These are phyloP conservation scores for Formica aserva DNA, from an alignment of 2,888 invertebrate genomes.

Conservation along the genomic window DNA sequence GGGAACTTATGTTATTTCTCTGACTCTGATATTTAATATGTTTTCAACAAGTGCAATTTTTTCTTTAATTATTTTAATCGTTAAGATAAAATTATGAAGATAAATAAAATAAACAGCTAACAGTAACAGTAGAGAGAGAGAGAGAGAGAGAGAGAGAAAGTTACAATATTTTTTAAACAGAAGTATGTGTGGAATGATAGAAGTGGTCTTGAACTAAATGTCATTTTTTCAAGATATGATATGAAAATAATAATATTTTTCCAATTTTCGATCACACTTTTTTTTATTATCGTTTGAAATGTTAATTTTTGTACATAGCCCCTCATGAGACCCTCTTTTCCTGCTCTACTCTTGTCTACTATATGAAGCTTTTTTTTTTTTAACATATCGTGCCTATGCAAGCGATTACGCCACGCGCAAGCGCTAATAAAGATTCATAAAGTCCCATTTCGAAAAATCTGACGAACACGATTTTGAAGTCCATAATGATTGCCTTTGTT, in stretches of 20 bases:
- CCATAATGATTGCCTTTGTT: not conserved
- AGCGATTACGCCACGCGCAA: conserved; percentile 35
- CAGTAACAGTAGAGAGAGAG: not conserved
- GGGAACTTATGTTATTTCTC: not conserved
- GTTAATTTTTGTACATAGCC: not conserved
- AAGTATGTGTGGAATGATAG: not conserved
- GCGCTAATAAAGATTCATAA: conserved; percentile 17
- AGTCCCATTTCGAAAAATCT: conserved; percentile 2
- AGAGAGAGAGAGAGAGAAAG: not conserved
- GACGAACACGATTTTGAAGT: not conserved
- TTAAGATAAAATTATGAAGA: not conserved
- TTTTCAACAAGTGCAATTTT: not conserved
- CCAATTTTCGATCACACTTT: not conserved
- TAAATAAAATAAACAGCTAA: not conserved
- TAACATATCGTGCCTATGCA: not conserved
- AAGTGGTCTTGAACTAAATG: not conserved
- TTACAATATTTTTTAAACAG: not conserved
- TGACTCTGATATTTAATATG: not conserved
- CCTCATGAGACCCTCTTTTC: not conserved
- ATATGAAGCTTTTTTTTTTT: not conserved
- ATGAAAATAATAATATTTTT: not conserved
- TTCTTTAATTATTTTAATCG: not conserved
- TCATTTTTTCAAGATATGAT: not conserved
- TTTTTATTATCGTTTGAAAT: not conserved
- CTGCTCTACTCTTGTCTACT: not conserved